Base-by-base conservation (phyloP, 2,113 vertebrate species). In the Xerus inauris region DNA sequence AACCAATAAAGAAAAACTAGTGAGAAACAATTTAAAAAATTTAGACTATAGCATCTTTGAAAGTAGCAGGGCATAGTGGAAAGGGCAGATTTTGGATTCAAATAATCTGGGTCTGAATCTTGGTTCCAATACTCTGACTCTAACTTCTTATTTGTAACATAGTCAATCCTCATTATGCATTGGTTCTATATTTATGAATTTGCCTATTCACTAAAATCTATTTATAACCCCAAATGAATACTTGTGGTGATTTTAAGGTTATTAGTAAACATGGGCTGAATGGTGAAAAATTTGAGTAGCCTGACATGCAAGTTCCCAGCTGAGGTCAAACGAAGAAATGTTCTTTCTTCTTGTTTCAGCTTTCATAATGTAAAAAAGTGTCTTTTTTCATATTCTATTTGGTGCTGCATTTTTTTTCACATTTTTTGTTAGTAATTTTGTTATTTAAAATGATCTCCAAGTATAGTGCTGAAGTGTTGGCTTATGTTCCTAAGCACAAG, bases 341-440 rank as follows among this genome's bases (percentile, higher is more conserved):
- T 4, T 38, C 32, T 69, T 83, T 89, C n/a, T 93, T 84, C 17
- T 73, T 91, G 26, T 80, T 87, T 69, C 24, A 84, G 82, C 28
- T 93, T 71, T 30, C 30, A 40, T 51, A 40, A 19, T 89, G 26
- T 90, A 85, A 88, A 73, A 42, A 94, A 67, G 22, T 72, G 8
- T 57, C 87, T 8, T 20, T 64, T 86, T 79, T 65, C 71, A 59
- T 79, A 26, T 59, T 79, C 32, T 87, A 35, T 77, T 77, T 47
- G 45, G 75, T 86, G 24, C 12, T 47, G 82, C 5, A 2, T 67
- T 67, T 10, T 62, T 76, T 96, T 94, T n/a, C 28, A 16, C 13
- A 79, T 67, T 93, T 96, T 93, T 54, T 87, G 57, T 47, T 54
- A 85, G 57, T 64, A 49, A 47, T 91, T 94, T 42, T 93, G 92